These are phyloP conservation scores for Oreonectes daqikongensis DNA, from an alignment of 2,797 vertebrate genomes.

Conservation along the genomic window DNA sequence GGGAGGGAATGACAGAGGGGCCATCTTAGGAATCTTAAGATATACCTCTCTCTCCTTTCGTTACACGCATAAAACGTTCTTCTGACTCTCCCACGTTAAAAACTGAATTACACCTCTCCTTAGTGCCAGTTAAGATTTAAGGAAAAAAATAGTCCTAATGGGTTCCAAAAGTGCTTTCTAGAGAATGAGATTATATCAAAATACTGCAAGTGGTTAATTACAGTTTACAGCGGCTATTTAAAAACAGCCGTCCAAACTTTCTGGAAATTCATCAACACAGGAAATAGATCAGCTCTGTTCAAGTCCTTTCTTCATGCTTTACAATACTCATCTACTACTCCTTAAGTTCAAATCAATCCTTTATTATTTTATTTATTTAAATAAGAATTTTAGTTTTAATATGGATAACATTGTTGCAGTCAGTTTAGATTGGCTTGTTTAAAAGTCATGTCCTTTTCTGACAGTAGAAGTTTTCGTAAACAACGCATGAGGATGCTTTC, in stretches of 20 bases:
- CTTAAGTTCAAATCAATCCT: neutral
- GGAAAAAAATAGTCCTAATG: neutral
- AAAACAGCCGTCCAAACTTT: neutral
- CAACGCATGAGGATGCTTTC: neutral
- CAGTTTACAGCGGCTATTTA: neutral
- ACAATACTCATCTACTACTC: neutral
- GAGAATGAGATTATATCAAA: neutral
- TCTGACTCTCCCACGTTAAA: neutral
- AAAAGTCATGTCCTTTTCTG: neutral
- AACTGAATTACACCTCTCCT: neutral
- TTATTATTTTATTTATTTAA: neutral
- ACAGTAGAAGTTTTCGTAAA: neutral
- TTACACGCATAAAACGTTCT: neutral
- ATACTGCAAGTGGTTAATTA: neutral
- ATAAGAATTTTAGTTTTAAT: neutral
- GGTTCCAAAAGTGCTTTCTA: neutral
- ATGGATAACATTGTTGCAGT: neutral
- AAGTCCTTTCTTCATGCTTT: too few species aligned
- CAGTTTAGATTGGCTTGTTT: neutral
- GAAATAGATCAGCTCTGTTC: neutral
- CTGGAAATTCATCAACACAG: neutral
- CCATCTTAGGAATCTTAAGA: constrained; percentile 40
- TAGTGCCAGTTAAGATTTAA: neutral
- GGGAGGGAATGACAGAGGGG: constrained; percentile 26
- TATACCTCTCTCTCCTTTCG: neutral